phyloP scores from a whole-genome alignment of 2,888 invertebrate species.

The Ophion ellenae region DNA sequence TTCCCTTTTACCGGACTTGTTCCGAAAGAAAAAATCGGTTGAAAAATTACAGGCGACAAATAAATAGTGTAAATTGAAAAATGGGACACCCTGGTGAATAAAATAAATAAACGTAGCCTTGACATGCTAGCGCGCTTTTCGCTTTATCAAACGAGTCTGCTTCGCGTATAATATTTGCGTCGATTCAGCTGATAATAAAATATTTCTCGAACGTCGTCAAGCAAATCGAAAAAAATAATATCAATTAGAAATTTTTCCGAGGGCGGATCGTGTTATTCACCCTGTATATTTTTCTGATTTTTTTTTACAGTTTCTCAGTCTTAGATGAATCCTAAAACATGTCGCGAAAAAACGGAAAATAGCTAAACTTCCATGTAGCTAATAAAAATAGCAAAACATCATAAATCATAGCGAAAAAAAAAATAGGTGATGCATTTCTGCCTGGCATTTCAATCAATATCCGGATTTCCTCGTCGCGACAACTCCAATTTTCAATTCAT shows the following conservation, averaged over 20 bases:
- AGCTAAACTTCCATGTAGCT: conserved; percentile 64
- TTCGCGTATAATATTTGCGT: conserved; percentile 10
- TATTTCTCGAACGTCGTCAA: conserved; percentile 48
- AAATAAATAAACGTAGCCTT: conserved; percentile 32
- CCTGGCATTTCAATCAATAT: too few relatives aligned
- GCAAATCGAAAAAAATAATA: not conserved
- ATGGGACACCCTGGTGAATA: conserved; percentile 3
- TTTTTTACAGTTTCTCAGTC: conserved; percentile 80
- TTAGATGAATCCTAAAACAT: conserved; percentile 78
- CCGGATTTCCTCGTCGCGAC: too few relatives aligned
- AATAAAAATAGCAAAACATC: conserved; percentile 17
- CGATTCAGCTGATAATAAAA: conserved; percentile 10
- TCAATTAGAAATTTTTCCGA: not conserved
- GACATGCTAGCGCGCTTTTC: conserved; percentile 51
- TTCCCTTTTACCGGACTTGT: not conserved
- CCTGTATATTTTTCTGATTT: conserved; percentile 69
- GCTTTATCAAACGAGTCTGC: conserved; percentile 27
- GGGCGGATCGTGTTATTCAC: not conserved
- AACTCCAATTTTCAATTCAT: too few relatives aligned
- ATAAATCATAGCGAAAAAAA: conserved; percentile 16
- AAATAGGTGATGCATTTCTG: too few relatives aligned
- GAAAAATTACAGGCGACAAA: not conserved
- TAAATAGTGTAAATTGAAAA: not conserved
- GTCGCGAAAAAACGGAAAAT: conserved; percentile 67
- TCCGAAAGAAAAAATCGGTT: not conserved